Evolutionary conservation across 2,113 vertebrate species (phyloP).

Genomic region (Bostrychus sinensis): DNA sequence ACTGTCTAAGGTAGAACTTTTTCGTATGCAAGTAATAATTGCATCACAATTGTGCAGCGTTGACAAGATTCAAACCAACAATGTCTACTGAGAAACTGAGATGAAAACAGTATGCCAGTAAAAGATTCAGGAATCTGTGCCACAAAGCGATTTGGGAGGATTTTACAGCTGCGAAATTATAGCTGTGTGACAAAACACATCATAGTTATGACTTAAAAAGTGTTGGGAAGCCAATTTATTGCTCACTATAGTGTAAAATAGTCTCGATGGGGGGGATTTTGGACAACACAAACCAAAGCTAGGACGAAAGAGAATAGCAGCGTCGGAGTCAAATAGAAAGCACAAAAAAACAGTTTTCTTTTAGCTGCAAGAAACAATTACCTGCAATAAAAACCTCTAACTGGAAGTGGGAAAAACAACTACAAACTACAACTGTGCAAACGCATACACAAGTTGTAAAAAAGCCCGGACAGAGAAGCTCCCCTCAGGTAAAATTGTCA

Average conservation of each 20-base stretch:
- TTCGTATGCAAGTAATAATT: no score
- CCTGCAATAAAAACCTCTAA: neutral
- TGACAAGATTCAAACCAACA: no score
- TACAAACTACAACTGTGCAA: neutral
- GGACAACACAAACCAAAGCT: neutral
- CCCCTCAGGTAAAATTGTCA: neutral
- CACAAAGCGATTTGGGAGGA: neutral
- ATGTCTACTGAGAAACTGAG: no score
- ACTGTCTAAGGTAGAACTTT: no score
- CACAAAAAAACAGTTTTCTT: neutral
- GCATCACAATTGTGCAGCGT: no score
- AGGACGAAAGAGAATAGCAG: neutral
- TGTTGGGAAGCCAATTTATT: neutral
- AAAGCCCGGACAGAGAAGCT: neutral
- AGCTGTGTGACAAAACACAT: neutral
- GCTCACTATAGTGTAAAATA: constrained; percentile 1
- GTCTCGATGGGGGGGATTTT: neutral
- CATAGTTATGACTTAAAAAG: neutral
- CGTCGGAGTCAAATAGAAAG: constrained; percentile 1
- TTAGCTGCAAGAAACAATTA: constrained; percentile 12
- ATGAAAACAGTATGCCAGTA: no score
- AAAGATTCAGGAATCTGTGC: neutral
- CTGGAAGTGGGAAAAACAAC: neutral
- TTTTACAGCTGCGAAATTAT: neutral
- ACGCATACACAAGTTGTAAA: neutral